A percentile compares a stretch with the other conserved stretches of the same genome.
Conservation (phyloP, 2,888 invertebrate genomes). For the Lacanobia oleracea region DNA sequence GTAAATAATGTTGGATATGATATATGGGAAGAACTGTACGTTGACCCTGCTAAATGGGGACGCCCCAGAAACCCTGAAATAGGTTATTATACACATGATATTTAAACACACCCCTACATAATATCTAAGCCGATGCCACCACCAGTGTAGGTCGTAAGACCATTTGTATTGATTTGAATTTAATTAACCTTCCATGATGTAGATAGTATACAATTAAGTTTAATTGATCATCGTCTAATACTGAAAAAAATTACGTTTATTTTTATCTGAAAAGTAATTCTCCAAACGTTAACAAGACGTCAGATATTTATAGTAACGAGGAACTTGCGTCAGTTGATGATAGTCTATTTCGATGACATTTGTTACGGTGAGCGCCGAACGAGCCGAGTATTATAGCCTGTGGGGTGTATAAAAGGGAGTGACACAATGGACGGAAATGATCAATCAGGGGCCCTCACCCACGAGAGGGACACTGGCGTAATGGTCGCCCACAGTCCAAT, state of each 20-base stretch:
- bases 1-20: constrained; percentile 60
- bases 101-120: constrained; percentile 72
- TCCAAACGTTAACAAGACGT: constrained; percentile 57
- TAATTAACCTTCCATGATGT: constrained; percentile 32
- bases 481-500: constrained; percentile 72
- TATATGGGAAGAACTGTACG: constrained; percentile 67
- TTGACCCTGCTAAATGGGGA: constrained; percentile 73
- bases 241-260: constrained; percentile 38
- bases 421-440: constrained; percentile 86
- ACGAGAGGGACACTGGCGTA: constrained; percentile 76
- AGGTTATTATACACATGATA: constrained; percentile 71
- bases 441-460: constrained; percentile 84
- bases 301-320: constrained; percentile 67
- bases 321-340: constrained; percentile 69
- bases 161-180: constrained; percentile 54
- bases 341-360: constrained; percentile 71
- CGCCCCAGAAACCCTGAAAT: constrained; percentile 75
- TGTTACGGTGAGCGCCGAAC: constrained; percentile 71
- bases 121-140: constrained; percentile 43
- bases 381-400: constrained; percentile 69
- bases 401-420: constrained; percentile 78
- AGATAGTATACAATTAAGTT: constrained; percentile 22
- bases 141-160: constrained; percentile 59
- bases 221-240: constrained; percentile 26
- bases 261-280: constrained; percentile 33